A percentile compares a stretch with the other conserved stretches of the same genome.
phyloP scores from a whole-genome alignment of 2,797 vertebrate species.

The Chanos chanos region DNA sequence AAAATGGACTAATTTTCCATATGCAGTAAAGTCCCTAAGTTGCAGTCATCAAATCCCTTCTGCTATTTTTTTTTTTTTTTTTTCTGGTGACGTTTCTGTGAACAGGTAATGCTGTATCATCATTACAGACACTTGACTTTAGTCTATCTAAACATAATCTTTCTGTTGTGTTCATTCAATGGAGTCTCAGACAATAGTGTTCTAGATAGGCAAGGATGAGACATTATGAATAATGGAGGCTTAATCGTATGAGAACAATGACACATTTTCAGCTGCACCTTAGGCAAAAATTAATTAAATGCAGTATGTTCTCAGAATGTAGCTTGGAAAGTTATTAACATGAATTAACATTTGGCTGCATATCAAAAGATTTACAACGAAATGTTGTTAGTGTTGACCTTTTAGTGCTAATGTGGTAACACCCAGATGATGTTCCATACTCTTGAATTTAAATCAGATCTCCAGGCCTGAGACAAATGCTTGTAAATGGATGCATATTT shows the following conservation, averaged over 20 bases:
- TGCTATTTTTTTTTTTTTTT: too few species aligned
- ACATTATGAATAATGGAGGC: too few species aligned
- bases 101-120: too few species aligned
- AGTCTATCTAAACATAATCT: background rate
- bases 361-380: constrained; percentile 6
- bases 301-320: constrained; percentile 10
- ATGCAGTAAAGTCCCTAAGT: too few species aligned
- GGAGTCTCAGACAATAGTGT: constrained; percentile 2
- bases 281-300: constrained; percentile 5
- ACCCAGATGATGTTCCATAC: constrained; percentile 15
- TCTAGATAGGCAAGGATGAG: background rate
- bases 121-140: too few species aligned
- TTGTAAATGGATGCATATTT: background rate
- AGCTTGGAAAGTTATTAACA: constrained; percentile 19
- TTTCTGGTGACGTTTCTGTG: too few species aligned
- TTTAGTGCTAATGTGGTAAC: background rate
- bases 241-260: background rate
- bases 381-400: background rate
- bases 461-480: constrained; percentile 12
- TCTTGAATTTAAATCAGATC: constrained; percentile 19
- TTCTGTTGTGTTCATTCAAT: background rate
- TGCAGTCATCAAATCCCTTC: too few species aligned
- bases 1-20: background rate
- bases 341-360: constrained; percentile 19
- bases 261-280: constrained; percentile 1